A percentile compares a stretch with the other conserved stretches of the same genome.
These are phyloP conservation scores for Cordilura impudica DNA, from an alignment of 2,888 invertebrate species.

Conservation along the genomic window DNA sequence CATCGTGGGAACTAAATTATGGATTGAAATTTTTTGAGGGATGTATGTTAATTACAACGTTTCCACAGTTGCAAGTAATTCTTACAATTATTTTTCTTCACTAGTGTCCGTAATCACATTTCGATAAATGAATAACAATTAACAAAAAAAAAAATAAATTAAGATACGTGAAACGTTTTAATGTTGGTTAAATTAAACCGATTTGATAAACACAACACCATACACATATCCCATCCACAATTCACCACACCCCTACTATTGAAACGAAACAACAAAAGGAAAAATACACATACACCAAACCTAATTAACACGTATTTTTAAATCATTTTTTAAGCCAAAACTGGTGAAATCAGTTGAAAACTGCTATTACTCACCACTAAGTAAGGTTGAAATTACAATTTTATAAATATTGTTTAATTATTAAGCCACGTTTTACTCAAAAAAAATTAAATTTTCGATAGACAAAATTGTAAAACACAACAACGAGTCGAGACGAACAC, in stretches of 20 bases:
- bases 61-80: too few species aligned
- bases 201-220: constrained; percentile 20
- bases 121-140: neutral
- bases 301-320: constrained; percentile 18
- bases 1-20: too few species aligned
- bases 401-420: constrained; percentile 70
- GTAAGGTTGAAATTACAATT: constrained; percentile 66
- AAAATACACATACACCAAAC: constrained; percentile 54
- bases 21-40: too few species aligned
- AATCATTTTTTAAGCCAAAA: constrained; percentile 41
- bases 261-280: constrained; percentile 38
- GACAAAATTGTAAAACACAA: constrained; percentile 36
- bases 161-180: neutral
- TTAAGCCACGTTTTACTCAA: constrained; percentile 66
- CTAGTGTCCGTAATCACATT: too few species aligned
- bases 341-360: constrained; percentile 4
- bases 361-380: constrained; percentile 72
- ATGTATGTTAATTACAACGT: too few species aligned
- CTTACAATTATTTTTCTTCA: too few species aligned
- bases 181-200: neutral
- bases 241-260: constrained; percentile 50
- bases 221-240: constrained; percentile 32
- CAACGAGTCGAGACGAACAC: constrained; percentile 49
- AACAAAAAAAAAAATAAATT: neutral
- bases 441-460: constrained; percentile 63